Percentiles rank a stretch among this genome's conserved stretches.
Evolutionary conservation across 2,113 vertebrate species (phyloP).

Genomic region (Dromas ardeola): DNA sequence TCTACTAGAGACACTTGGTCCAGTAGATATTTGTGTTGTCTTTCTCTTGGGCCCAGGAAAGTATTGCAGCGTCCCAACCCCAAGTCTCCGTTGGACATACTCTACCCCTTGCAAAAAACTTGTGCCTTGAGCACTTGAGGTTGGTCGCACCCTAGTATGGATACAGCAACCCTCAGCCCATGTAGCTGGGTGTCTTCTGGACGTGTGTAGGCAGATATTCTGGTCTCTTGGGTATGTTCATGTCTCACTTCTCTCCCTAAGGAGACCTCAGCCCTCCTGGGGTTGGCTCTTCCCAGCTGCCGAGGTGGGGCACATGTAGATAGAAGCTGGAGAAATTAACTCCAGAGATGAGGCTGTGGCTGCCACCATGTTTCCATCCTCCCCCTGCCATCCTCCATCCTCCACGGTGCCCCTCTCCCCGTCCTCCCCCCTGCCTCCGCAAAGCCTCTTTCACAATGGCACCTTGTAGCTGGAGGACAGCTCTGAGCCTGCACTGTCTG

Average conservation of each 20-base stretch:
- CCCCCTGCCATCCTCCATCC: neutral
- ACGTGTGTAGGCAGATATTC: neutral
- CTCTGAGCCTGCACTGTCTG: slow-evolving; percentile 4
- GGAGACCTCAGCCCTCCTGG: neutral
- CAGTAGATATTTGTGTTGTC: neutral
- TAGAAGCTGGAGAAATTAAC: neutral
- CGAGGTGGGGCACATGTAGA: rapidly evolving
- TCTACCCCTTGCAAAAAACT: neutral
- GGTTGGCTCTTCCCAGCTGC: neutral
- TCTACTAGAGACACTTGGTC: neutral
- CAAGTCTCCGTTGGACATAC: rapidly evolving
- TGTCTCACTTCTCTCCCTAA: neutral
- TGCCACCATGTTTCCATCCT: neutral
- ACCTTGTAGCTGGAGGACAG: slow-evolving; percentile 45
- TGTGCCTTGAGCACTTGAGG: neutral
- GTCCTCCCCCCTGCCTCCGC: rapidly evolving
- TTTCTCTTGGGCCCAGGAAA: neutral
- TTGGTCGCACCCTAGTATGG: rapidly evolving
- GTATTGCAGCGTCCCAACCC: neutral
- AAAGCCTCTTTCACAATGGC: slow-evolving; percentile 24
- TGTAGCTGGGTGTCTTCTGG: neutral
- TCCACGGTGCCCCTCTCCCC: neutral
- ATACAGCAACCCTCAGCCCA: rapidly evolving
- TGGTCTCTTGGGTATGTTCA: rapidly evolving
- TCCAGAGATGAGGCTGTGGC: neutral